phyloP scores from a whole-genome alignment of 1,140 invertebrate genomes.

The Pygmarrhopalites habei region DNA sequence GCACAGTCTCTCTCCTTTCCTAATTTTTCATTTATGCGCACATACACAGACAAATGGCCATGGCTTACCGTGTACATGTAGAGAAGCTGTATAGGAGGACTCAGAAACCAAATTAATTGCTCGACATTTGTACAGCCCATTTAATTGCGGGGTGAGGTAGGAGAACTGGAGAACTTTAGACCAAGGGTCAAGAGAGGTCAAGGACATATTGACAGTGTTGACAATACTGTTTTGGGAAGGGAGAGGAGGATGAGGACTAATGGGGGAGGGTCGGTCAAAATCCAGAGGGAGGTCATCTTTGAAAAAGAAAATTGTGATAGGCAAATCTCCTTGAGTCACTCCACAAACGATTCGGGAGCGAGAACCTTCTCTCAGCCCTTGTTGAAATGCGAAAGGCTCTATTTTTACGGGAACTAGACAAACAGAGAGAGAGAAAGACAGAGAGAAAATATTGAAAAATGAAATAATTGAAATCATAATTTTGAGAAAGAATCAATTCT shows the following conservation, averaged over 20 bases:
- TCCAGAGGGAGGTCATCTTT: conserved; percentile 54
- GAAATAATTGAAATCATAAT: too few species aligned
- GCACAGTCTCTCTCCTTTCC: too few species aligned
- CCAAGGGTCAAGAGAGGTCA: conserved; percentile 64
- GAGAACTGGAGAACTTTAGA: conserved; percentile 69
- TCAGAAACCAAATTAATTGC: conserved; percentile 66
- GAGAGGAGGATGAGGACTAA: background rate
- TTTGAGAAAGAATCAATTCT: too few species aligned
- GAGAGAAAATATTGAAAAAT: conserved; percentile 35
- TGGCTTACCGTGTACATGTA: conserved; percentile 73
- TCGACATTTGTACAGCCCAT: conserved; percentile 73
- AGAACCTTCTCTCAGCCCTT: conserved; percentile 73
- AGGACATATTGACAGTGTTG: conserved; percentile 49
- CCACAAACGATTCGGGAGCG: conserved; percentile 75
- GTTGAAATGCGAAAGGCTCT: conserved; percentile 74
- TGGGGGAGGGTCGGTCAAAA: too few species aligned
- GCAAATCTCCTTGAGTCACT: conserved; percentile 70
- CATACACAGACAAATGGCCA: too few species aligned
- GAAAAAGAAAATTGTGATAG: conserved; percentile 66
- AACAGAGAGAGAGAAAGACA: conserved; percentile 32
- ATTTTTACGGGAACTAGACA: conserved; percentile 71
- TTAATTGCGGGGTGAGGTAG: conserved; percentile 62
- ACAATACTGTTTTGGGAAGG: background rate
- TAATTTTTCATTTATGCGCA: too few species aligned
- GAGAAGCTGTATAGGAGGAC: conserved; percentile 63